Evolutionary conservation across 2,113 vertebrate species (phyloP).

Genomic region (Pogonocichla stellata): DNA sequence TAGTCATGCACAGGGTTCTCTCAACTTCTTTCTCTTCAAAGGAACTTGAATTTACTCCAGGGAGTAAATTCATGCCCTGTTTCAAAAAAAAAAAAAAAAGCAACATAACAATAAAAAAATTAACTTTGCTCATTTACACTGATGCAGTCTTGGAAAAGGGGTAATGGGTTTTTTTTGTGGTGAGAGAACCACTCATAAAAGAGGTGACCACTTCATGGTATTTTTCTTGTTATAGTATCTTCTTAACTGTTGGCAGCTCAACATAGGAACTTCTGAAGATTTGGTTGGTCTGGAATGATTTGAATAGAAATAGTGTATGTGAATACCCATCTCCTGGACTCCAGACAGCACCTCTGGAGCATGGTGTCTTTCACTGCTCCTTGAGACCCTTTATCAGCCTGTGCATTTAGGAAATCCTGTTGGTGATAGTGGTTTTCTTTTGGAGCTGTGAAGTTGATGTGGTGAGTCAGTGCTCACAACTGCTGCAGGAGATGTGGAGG

Average conservation of each 20-base stretch:
- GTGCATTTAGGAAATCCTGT: not conserved
- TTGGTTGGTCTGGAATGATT: not conserved
- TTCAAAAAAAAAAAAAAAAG: not conserved
- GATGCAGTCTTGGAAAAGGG: not conserved
- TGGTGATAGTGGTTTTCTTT: not conserved
- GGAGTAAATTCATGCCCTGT: not conserved
- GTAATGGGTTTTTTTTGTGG: not conserved
- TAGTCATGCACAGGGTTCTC: not conserved
- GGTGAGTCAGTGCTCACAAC: not conserved
- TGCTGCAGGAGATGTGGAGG: not conserved
- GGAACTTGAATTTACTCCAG: not conserved
- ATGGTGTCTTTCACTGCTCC: not conserved
- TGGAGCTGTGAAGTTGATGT: not conserved
- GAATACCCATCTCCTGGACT: not conserved
- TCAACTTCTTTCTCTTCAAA: not conserved
- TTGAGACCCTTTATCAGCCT: not conserved
- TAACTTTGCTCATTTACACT: not conserved
- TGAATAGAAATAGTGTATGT: not conserved
- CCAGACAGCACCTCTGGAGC: not conserved
- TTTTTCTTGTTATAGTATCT: not conserved
- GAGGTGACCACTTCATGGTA: not conserved
- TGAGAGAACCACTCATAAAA: not conserved
- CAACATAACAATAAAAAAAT: not conserved
- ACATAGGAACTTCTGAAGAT: not conserved
- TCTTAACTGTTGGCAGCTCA: not conserved